These are phyloP conservation scores for Gallinago undulata DNA, from an alignment of 2,113 vertebrate genomes.

Conservation along the genomic window DNA sequence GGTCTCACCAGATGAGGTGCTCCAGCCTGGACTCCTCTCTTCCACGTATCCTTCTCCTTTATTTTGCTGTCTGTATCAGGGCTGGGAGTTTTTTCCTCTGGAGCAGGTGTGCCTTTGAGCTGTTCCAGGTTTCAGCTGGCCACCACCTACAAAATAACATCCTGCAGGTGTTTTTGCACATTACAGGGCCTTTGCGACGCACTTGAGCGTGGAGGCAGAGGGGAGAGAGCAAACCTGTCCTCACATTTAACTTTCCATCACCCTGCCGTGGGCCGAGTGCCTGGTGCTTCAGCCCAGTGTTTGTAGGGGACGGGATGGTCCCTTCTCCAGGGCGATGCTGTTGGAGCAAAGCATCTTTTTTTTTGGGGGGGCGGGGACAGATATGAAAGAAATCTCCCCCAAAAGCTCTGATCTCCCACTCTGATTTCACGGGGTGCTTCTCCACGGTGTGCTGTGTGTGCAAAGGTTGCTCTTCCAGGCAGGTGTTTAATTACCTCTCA, in stretches of 20 bases:
- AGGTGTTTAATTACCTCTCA: not conserved
- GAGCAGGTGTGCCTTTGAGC: not conserved
- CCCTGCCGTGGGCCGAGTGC: accelerated
- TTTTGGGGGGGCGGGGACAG: not conserved
- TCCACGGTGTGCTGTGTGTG: not conserved
- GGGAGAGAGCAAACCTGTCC: not conserved
- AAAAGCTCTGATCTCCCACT: not conserved
- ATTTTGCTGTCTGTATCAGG: not conserved
- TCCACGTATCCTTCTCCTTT: accelerated
- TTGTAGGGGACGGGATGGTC: not conserved
- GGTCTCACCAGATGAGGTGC: not conserved
- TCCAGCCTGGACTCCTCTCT: not conserved
- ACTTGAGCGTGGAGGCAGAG: not conserved
- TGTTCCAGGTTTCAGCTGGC: not conserved
- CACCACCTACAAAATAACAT: not conserved
- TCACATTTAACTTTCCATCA: accelerated
- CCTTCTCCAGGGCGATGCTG: not conserved
- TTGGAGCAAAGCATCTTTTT: not conserved
- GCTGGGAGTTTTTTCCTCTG: not conserved
- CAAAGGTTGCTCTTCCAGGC: not conserved
- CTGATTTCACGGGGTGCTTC: not conserved
- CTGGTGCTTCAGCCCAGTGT: not conserved
- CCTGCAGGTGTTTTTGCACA: not conserved
- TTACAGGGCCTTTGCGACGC: not conserved
- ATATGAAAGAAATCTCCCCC: not conserved